A percentile compares a stretch with the other conserved stretches of the same genome.
Evolutionary conservation across 2,113 vertebrate genomes (phyloP).

Genomic region (Macquaria ambigua): DNA sequence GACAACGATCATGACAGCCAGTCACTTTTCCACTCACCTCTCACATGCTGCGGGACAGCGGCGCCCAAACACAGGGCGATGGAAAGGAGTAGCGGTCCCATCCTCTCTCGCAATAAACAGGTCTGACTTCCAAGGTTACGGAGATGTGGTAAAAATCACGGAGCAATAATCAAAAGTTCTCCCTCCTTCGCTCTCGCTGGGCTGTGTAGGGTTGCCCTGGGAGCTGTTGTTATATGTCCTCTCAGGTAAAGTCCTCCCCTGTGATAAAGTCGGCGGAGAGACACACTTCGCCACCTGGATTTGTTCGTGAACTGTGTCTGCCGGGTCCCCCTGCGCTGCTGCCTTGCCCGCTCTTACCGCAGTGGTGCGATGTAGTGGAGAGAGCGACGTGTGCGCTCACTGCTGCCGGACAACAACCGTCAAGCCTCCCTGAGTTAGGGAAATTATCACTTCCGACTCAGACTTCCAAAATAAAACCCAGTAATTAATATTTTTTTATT

Average conservation of each 20-base stretch:
- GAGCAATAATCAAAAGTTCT: conserved; percentile 76
- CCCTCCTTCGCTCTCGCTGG: conserved; percentile 49
- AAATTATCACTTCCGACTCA: conserved; percentile 12
- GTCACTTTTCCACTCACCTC: conserved; percentile 81
- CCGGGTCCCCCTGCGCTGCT: conserved; percentile 48
- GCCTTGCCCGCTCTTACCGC: conserved; percentile 76
- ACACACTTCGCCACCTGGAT: conserved; percentile 36
- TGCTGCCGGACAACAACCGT: conserved; percentile 58
- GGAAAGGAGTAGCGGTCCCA: conserved; percentile 84
- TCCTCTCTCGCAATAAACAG: conserved; percentile 71
- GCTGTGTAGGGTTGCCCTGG: conserved; percentile 35
- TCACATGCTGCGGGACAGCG: conserved; percentile 83
- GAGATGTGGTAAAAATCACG: conserved; percentile 46
- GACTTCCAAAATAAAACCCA: conserved; percentile 56
- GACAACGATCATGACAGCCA: conserved; percentile 24
- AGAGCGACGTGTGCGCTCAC: conserved; percentile 68
- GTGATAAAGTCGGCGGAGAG: conserved; percentile 47
- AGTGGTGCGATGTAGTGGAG: conserved; percentile 79
- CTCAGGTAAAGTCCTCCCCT: conserved; percentile 65
- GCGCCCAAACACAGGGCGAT: conserved; percentile 80
- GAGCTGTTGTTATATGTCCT: conserved; percentile 60
- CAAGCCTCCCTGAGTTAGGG: background rate
- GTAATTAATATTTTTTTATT: accelerated
- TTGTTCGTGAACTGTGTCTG: conserved; percentile 32
- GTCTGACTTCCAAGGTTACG: conserved; percentile 78